Base-by-base conservation (phyloP, 2,888 invertebrate species). In the Paralinhomoeus sp. region DNA sequence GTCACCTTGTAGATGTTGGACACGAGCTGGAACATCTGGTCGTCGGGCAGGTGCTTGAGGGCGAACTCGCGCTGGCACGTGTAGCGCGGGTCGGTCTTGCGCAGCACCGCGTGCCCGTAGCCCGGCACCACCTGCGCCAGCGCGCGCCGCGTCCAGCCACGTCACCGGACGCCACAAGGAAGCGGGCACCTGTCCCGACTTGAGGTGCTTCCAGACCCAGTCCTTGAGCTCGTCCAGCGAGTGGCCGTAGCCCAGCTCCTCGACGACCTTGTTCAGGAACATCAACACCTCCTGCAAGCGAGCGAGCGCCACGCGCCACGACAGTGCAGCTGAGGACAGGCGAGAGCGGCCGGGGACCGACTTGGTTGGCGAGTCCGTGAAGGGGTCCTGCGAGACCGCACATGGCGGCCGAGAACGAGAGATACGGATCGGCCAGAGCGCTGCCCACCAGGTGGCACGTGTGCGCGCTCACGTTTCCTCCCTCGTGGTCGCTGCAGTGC, bases 141-240 rank as follows among this genome's bases (percentile, higher is more conserved):
- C 1, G 27, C 7, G 15, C 15, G 3, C 12, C 18, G 21, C n/a
- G n/a, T n/a, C n/a, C n/a, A n/a, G n/a, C n/a, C n/a, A n/a, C n/a
- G 12, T 27, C 27, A 27, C 12, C 27, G 12, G 27, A 27, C 7
- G 27, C 17, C 23, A 43, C 3, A 43, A n/a, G 9, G 3, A 41
- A n/a, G 37, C 7, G 21, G 53, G 41, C 52, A 67, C 68, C 67
- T 84, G 84, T 50, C 87, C 87, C 48, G 79, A 77, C 69, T 87
- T 85, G 45, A 89, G 72, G 1, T 89, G 91, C 67, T 84, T 87
- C 84, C 85, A 84, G 62, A 97, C 82, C 70, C 87, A 93, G 42
- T 91, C 85, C 65, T 83, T 84, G 44, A 99, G 72, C 56, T 84
- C 75, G 0, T 89, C 80, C 64, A 91, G 85, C 18, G 80, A 76